Conservation (phyloP, 2,113 vertebrate genomes). For the Elgaria multicarinata region DNA sequence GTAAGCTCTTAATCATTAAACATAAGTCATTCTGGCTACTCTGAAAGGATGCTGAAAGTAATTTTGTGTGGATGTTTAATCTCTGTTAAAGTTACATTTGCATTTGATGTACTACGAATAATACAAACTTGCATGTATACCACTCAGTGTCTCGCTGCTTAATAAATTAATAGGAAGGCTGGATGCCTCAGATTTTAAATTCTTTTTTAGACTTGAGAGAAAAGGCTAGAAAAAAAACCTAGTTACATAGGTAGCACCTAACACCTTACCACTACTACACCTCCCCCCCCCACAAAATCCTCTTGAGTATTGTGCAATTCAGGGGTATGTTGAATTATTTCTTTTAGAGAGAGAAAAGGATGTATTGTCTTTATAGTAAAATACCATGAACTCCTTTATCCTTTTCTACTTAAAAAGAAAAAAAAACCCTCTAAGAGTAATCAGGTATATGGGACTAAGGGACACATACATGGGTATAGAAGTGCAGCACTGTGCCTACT, state of each 20-base stretch:
- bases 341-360: background rate
- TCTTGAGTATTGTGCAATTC: background rate
- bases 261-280: background rate
- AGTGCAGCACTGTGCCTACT: background rate
- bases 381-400: background rate
- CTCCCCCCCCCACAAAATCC: background rate
- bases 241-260: background rate
- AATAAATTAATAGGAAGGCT: background rate
- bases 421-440: no score
- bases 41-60: background rate
- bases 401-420: background rate
- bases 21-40: constrained; percentile 40
- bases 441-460: background rate
- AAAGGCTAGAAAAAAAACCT: background rate
- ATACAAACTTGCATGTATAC: background rate
- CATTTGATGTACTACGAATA: background rate
- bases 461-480: background rate
- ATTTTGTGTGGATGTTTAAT: background rate
- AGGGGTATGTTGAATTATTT: background rate
- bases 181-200: background rate
- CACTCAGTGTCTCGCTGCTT: background rate
- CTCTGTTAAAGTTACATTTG: background rate
- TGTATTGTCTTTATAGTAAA: background rate
- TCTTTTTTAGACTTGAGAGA: background rate
- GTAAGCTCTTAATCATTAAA: background rate